These are phyloP conservation scores for Sciurus carolinensis DNA, from an alignment of 2,797 vertebrate genomes.

Conservation along the genomic window DNA sequence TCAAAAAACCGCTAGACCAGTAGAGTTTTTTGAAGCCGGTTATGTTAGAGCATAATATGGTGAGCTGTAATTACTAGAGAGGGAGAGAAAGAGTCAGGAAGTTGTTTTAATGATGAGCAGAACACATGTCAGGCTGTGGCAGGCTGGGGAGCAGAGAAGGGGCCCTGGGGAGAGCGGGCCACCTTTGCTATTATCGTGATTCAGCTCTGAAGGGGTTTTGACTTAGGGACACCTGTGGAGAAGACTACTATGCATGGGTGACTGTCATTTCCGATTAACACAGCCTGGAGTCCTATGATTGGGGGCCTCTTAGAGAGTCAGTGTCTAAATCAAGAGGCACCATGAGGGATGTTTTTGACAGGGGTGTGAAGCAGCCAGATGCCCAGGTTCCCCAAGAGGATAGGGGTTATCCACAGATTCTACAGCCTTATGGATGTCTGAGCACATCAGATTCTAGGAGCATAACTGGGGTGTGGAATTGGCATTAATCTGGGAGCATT, in stretches of 20 bases:
- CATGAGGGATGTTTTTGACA: not conserved
- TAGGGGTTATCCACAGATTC: not conserved
- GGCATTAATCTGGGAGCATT: not conserved
- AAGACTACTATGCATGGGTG: constrained; percentile 29
- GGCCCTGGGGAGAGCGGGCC: not conserved
- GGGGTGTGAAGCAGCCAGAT: not conserved
- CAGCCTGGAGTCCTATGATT: not conserved
- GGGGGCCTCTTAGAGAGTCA: not conserved
- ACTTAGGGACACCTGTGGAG: constrained; percentile 49
- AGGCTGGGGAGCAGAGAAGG: not conserved
- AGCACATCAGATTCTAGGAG: not conserved
- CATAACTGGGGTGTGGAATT: not conserved
- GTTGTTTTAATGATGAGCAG: constrained; percentile 23
- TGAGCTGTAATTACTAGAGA: constrained; percentile 75
- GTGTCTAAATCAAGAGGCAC: not conserved
- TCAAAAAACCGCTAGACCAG: constrained; percentile 76
- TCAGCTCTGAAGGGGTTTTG: constrained; percentile 7
- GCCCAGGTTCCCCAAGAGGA: not conserved
- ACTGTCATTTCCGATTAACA: constrained; percentile 5
- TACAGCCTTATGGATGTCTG: not conserved
- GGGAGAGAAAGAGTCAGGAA: constrained; percentile 17
- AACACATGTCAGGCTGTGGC: accelerated
- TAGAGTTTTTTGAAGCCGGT: constrained; percentile 77
- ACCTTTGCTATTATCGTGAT: not conserved
- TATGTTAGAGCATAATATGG: constrained; percentile 65